These are phyloP conservation scores for Melanerpes aurifrons DNA, from an alignment of 2,113 vertebrate genomes.

Conservation along the genomic window DNA sequence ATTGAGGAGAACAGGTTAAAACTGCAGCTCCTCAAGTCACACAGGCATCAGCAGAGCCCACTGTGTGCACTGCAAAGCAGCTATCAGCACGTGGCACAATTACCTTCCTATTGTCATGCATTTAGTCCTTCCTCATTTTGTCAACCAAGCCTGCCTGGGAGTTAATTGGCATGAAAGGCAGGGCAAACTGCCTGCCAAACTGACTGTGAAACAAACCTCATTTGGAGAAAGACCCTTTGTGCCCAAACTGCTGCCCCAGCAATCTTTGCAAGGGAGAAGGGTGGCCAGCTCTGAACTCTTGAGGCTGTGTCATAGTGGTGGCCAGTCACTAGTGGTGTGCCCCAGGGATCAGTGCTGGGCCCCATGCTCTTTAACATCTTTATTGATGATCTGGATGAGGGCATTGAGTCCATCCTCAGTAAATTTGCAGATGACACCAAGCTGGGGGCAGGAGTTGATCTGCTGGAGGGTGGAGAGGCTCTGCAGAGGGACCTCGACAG, in stretches of 20 bases:
- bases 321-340: no score
- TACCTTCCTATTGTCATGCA: slow-evolving; percentile 41
- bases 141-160: slow-evolving; percentile 65
- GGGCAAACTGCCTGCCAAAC: slow-evolving; percentile 73
- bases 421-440: no score
- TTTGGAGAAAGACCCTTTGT: slow-evolving; percentile 67
- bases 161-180: slow-evolving; percentile 69
- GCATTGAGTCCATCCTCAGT: no score
- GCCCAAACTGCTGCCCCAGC: slow-evolving; percentile 58
- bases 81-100: slow-evolving; percentile 34
- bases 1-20: background rate
- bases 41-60: background rate
- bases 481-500: no score
- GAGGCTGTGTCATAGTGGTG: background rate
- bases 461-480: no score
- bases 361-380: no score
- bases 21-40: slow-evolving; percentile 6
- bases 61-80: slow-evolving; percentile 28
- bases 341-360: no score
- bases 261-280: slow-evolving; percentile 31
- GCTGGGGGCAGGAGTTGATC: no score
- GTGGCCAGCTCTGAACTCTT: background rate
- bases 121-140: slow-evolving; percentile 55
- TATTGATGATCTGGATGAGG: no score
- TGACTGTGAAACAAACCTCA: slow-evolving; percentile 74